Percentiles rank a stretch among this genome's conserved stretches.
phyloP scores from a whole-genome alignment of 1,140 invertebrate species.

The Atta cephalotes region DNA sequence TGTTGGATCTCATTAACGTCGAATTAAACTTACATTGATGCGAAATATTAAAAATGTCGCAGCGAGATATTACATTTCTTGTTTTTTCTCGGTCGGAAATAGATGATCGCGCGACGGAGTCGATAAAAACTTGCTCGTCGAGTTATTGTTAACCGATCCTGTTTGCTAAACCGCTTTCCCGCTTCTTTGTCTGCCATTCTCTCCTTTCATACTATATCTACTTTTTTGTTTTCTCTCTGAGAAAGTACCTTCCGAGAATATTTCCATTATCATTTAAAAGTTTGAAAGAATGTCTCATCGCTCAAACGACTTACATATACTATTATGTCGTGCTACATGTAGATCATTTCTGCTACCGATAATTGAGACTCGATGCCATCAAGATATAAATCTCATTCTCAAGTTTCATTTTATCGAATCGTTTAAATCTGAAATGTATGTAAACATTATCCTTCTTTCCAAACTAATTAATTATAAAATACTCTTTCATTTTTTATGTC shows the following conservation, averaged over 20 bases:
- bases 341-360: constrained; percentile 9
- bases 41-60: not conserved
- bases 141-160: constrained; percentile 21
- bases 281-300: constrained; percentile 26
- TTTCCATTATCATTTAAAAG: constrained; percentile 28
- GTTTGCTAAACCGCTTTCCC: constrained; percentile 25
- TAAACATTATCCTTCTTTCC: not conserved
- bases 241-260: constrained; percentile 1
- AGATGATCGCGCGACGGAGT: not conserved
- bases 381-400: constrained; percentile 21
- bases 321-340: not conserved
- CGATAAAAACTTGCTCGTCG: not conserved
- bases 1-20: not conserved
- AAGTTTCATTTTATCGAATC: not conserved
- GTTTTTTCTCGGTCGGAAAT: not conserved
- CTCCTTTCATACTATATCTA: not conserved
- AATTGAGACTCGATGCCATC: not conserved
- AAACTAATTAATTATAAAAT: constrained; percentile 10
- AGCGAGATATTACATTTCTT: not conserved
- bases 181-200: not conserved
- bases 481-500: not conserved
- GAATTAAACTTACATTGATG: not conserved
- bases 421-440: not conserved
- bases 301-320: not conserved
- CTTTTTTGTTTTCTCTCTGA: not conserved